Evolutionary conservation across 2,888 invertebrate species (phyloP), one percentile per base, ranked within the genome.

Genomic region (Caenorhabditis sp.): DNA sequence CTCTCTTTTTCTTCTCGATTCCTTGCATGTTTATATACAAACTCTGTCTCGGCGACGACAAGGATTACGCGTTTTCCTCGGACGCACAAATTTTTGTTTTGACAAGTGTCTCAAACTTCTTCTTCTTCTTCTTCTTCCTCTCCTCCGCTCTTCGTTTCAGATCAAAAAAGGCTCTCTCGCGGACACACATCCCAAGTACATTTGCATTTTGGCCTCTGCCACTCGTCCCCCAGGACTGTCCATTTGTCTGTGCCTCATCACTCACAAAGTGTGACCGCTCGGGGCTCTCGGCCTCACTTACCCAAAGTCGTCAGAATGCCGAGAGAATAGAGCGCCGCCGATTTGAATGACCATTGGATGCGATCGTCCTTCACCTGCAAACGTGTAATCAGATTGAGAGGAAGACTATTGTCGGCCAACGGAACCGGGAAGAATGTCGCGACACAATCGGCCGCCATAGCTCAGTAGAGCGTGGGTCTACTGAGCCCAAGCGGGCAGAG

Each of bases 381-480:
- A 8, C n/a, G n/a, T n/a, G n/a, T n/a, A n/a, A n/a, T n/a, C n/a
- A n/a, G n/a, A n/a, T n/a, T n/a, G n/a, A n/a, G n/a, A 32, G 5
- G 7, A 26, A 30, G 24, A 46, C n/a, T 50, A 1, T 43, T 22
- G 7, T 8, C 2, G 8, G 43, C 30, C 2, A 27, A 11, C 32
- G 8, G 20, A 30, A 46, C 45, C 7, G 37, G 6, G 30, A 17
- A 2, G 6, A 13, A n/a, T n/a, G n/a, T n/a, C n/a, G n/a, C n/a
- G n/a, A n/a, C n/a, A n/a, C 50, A 4, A 17, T 50, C 50, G 15
- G 82, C 85, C 82, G 85, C 82, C 82, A 85, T 86, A 86, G 86
- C 85, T 86, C 86, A 86, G 86, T 86, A 86, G 86, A 86, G 85
- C 86, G 85, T 86, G 83, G 86, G 85, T 85, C 86, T 85, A 86